Evolutionary conservation across 2,888 invertebrate species (phyloP), one percentile per base, ranked within the genome.

Genomic region (Rhagonycha fulva): DNA sequence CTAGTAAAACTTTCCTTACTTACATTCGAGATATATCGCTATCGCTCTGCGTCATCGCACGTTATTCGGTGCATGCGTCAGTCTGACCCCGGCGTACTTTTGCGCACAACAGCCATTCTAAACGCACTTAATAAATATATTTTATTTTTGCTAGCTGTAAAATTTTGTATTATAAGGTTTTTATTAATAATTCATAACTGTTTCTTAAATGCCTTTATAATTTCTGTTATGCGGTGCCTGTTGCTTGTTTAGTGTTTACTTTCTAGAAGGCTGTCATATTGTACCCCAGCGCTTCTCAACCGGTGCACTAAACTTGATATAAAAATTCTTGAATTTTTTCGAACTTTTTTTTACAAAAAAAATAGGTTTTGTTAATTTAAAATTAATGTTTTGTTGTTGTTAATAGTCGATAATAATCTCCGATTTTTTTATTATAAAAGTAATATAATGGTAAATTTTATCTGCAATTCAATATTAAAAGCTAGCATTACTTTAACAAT

Each of bases 81-180:
- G 63, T 80, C 83, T 84, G 88, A 87, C 87, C 88, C 88, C 89
- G 61, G 87, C 87, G 86, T 83, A 83, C 19, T 66, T 24, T 66
- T 70, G 70, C 70, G 70, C 70, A 83, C 82, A 85, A 87, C 83
- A 86, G 86, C 84, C 47, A 47, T 47, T 47, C n/a, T n/a, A 47
- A 26, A 47, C 47, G 7, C 47, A 47, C 47, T 47, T 47, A 47
- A 47, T 47, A 47, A 47, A 47, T n/a, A 2, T 47, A 12, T n/a
- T 47, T n/a, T 0, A 2, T 47, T 32, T 19, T 12, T 32, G 12
- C 4, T 12, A 32, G 12, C 12, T 32, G 12, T 32, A n/a, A 32
- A 32, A 12, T 32, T 32, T 12, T 12, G 12, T 26, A 3, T 26
- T 7, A 26, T 26, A 7, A 4, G 26, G 26, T 26, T 26, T 26